Base-by-base conservation (phyloP, 2,113 vertebrate species). In the Eubucco bourcierii region DNA sequence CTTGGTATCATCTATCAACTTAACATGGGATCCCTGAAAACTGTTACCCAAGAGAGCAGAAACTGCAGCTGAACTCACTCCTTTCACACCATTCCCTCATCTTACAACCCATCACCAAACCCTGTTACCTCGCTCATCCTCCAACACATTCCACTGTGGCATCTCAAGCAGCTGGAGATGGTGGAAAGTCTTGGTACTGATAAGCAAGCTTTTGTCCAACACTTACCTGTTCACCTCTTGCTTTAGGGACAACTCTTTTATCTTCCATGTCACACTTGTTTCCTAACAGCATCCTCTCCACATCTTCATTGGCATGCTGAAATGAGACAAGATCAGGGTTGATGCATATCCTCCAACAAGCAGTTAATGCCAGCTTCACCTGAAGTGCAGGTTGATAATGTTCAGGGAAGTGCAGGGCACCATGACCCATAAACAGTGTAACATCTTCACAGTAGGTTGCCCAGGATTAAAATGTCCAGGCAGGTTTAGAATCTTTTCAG, bases 241-340 rank as follows among this genome's bases (percentile, higher is more conserved):
- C 98, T 98, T 99, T 99, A 84, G 98, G 98, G 97, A 99, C 99
- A 72, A 99, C 98, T 98, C 99, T 98, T 97, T 99, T 99, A 92
- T 99, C 99, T 79, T 99, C 99, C 99, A 99, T 99, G 97, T 99
- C 99, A 95, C 99, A 99, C 98, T 99, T 99, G 98, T 99, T 99
- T 98, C 99, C 99, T 98, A 99, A 98, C 98, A 99, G 98, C 99
- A 99, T 99, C 97, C 99, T 98, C 98, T 99, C 99, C 94, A 99
- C 99, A 34, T 99, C 99, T 97, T 99, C 99, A 25, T 99, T 99
- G 96, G 99, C 99, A n/a, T 99, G 99, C 99, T 99, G 96, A 15
- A 97, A 96, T 20, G 64, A 72, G 95, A 95, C n/a, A 78, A 53
- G 39, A n/a, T 29, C 67, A 31, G 11, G 15, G 29, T 13, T 72